Conservation (phyloP, 2,888 invertebrate genomes). For the Sinodicranocentrus sp. region DNA sequence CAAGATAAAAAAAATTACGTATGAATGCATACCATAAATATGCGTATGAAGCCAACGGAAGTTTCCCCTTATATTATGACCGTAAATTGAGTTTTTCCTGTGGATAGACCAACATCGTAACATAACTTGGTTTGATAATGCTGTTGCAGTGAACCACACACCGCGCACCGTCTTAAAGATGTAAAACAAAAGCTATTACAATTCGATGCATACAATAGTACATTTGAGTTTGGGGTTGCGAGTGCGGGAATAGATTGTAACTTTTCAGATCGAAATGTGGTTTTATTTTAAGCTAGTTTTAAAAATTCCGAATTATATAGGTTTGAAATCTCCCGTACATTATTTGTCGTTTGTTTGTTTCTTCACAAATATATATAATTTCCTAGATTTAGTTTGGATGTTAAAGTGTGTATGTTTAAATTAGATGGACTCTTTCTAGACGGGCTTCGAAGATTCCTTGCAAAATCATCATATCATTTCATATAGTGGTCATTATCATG, state of each 20-base stretch:
- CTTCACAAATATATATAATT: too few species aligned
- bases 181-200: background rate
- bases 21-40: background rate
- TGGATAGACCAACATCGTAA: background rate
- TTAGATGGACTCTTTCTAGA: background rate
- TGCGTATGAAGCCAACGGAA: conserved; percentile 59
- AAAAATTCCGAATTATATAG: too few species aligned
- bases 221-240: too few species aligned
- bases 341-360: background rate
- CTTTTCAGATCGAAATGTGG: too few species aligned
- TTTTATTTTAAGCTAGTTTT: too few species aligned
- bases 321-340: background rate
- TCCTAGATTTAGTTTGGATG: background rate
- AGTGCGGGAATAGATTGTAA: background rate
- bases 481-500: conserved; percentile 15
- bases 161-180: background rate
- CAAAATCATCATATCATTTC: conserved; percentile 24
- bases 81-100: conserved; percentile 53
- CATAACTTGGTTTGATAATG: background rate
- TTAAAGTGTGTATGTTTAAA: background rate
- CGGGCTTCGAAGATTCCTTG: background rate
- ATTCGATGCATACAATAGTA: background rate
- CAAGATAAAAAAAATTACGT: too few species aligned
- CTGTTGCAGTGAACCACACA: conserved; percentile 8
- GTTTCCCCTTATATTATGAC: conserved; percentile 34